Evolutionary conservation across 1,140 invertebrate species (phyloP).

Genomic region (Drosophila pruinosa): DNA sequence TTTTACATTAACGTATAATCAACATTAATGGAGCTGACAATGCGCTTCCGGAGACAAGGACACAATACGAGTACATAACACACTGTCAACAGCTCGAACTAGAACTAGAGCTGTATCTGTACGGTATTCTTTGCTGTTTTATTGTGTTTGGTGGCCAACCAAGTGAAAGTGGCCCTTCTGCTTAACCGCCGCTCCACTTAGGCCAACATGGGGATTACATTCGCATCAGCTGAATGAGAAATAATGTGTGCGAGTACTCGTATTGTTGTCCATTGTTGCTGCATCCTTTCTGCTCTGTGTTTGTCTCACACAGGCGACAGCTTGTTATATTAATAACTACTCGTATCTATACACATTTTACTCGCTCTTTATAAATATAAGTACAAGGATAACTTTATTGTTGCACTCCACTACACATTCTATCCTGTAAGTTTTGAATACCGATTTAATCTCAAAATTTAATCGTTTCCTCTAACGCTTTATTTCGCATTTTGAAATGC

Average conservation of each 20-base stretch:
- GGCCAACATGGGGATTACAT: slow-evolving; percentile 64
- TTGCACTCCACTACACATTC: background rate
- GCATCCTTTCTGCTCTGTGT: background rate
- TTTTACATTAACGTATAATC: slow-evolving; percentile 73
- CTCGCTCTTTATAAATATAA: background rate
- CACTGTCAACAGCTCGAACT: slow-evolving; percentile 2
- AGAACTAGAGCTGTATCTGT: background rate
- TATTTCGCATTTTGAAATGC: no score
- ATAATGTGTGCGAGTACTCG: slow-evolving; percentile 49
- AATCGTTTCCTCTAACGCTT: background rate
- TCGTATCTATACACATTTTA: background rate
- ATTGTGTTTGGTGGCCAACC: slow-evolving; percentile 32
- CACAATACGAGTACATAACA: slow-evolving; percentile 35
- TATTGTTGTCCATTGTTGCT: slow-evolving; percentile 42
- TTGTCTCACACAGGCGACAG: background rate
- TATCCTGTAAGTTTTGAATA: background rate
- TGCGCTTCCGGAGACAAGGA: slow-evolving; percentile 51
- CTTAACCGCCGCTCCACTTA: slow-evolving; percentile 25
- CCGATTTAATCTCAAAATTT: background rate
- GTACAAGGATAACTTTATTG: background rate
- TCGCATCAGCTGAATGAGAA: slow-evolving; percentile 76
- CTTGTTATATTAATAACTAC: slow-evolving; percentile 14
- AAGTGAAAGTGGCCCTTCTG: slow-evolving; percentile 42
- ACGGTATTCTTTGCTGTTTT: slow-evolving; percentile 10
- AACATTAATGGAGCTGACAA: slow-evolving; percentile 77